Percentiles rank a stretch among this genome's conserved stretches.
These are phyloP conservation scores for Choloepus didactylus DNA, from an alignment of 2,797 vertebrate genomes.

Conservation along the genomic window DNA sequence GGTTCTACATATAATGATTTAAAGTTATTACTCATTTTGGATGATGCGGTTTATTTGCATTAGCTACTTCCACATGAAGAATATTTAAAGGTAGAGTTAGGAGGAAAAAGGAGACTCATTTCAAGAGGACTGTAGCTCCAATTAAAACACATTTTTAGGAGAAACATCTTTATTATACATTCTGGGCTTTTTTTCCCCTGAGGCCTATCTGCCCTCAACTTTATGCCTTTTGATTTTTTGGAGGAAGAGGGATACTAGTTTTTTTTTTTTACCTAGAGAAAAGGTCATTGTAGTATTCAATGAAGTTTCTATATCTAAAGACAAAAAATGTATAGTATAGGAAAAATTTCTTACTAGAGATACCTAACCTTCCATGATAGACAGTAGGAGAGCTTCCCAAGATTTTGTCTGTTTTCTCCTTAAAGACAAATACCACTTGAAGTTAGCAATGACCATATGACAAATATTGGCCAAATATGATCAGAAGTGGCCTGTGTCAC, in stretches of 20 bases:
- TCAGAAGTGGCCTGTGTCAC: too few relatives aligned
- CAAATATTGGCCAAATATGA: too few relatives aligned
- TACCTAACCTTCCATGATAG: not conserved
- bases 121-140: not conserved
- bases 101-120: not conserved
- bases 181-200: not conserved
- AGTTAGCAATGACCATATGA: not conserved
- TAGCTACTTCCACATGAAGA: not conserved
- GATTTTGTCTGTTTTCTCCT: not conserved
- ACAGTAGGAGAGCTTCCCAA: not conserved
- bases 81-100: not conserved
- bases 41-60: not conserved
- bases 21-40: not conserved
- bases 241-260: too few relatives aligned
- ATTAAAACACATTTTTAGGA: not conserved
- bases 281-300: not conserved
- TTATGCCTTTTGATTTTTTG: not conserved
- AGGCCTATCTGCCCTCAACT: too few relatives aligned
- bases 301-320: not conserved
- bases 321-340: not conserved
- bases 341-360: not conserved
- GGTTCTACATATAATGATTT: not conserved
- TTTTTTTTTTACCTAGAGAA: too few relatives aligned
- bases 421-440: not conserved
- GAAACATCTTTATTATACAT: too few relatives aligned